Evolutionary conservation across 2,797 vertebrate genomes (phyloP).

Genomic region (Alcedo quadribrachys): DNA sequence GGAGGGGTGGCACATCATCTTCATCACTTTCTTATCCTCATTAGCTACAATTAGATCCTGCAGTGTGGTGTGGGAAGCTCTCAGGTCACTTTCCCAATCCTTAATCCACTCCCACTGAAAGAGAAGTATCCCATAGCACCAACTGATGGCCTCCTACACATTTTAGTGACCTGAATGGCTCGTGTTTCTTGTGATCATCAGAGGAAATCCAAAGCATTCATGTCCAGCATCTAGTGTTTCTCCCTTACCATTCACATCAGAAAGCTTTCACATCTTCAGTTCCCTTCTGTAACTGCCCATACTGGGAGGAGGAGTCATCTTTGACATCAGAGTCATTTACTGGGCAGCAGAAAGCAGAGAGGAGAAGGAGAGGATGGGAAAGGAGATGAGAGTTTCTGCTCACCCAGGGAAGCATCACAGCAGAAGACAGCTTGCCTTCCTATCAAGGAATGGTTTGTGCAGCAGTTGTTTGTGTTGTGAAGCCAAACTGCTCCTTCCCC

Average conservation of each 20-base stretch:
- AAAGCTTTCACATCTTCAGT: background rate
- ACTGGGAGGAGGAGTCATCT: background rate
- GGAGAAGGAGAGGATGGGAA: background rate
- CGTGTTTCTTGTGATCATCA: background rate
- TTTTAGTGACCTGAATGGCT: background rate
- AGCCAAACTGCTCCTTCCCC: background rate
- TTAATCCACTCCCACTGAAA: background rate
- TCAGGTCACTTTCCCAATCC: background rate
- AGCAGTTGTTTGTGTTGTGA: background rate
- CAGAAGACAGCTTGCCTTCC: background rate
- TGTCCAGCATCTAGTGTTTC: background rate
- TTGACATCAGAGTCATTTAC: background rate
- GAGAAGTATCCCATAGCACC: background rate
- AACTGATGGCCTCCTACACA: background rate
- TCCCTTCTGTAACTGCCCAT: background rate
- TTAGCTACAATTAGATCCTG: background rate
- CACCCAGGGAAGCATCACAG: background rate
- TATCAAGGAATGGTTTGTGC: background rate
- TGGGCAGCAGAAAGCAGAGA: background rate
- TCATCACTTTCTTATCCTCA: background rate
- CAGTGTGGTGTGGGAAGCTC: fast-evolving
- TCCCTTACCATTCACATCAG: background rate
- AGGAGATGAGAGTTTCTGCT: constrained; percentile 1
- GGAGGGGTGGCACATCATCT: background rate
- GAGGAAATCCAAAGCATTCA: background rate